Evolutionary conservation across 2,113 vertebrate genomes (phyloP).

Genomic region (Lophotis ruficrista): DNA sequence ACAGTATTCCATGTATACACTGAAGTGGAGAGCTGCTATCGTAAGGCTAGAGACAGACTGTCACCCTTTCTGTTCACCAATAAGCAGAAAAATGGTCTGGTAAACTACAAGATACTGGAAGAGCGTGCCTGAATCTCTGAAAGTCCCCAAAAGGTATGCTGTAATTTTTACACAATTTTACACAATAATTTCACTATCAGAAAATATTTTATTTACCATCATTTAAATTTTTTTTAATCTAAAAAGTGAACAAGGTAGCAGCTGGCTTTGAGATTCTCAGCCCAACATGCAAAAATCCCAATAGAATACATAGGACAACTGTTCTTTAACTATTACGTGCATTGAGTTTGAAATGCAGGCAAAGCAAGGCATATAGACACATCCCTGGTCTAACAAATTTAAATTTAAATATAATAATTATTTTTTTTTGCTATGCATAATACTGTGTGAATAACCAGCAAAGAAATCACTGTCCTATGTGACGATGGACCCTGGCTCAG

Average conservation of each 20-base stretch:
- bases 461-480: background rate
- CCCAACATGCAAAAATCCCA: background rate
- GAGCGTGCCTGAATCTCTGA: rapidly evolving
- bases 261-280: background rate
- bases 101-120: background rate
- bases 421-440: background rate
- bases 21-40: background rate
- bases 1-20: background rate
- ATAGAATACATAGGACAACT: background rate
- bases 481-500: background rate
- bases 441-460: background rate
- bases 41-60: background rate
- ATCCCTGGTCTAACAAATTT: background rate
- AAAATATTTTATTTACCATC: background rate
- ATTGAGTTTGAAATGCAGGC: background rate
- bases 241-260: background rate
- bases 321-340: background rate
- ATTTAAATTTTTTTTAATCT: background rate
- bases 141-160: background rate
- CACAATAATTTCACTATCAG: background rate
- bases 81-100: background rate
- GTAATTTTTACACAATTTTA: background rate
- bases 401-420: background rate
- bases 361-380: background rate
- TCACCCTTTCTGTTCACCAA: background rate